Conservation (phyloP, 2,888 invertebrate species). For the Drosophila hamatofila region DNA sequence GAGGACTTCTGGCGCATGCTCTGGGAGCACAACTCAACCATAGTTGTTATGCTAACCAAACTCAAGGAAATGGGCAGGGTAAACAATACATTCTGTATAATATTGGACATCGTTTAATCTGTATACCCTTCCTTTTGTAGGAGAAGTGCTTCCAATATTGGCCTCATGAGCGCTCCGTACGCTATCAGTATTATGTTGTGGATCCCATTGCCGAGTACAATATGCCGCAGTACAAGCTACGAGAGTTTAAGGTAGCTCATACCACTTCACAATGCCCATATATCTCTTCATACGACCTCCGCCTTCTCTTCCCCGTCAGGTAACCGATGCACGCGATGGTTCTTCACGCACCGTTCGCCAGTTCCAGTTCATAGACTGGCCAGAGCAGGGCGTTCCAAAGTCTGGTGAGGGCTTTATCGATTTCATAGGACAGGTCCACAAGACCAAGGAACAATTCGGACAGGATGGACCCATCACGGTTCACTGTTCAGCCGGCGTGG, state of each 20-base stretch:
- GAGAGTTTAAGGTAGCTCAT: constrained; percentile 94
- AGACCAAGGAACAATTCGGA: constrained; percentile 99
- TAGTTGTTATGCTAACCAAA: constrained; percentile 99
- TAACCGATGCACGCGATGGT: constrained; percentile 98
- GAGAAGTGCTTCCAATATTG: constrained; percentile 99
- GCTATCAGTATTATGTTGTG: constrained; percentile 99
- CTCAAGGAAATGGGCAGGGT: constrained; percentile 98
- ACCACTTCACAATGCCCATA: no score
- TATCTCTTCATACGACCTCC: no score
- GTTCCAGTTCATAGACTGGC: constrained; percentile 99
- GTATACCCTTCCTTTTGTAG: constrained; percentile 86
- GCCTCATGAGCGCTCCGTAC: constrained; percentile 98
- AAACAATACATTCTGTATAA: constrained; percentile 83
- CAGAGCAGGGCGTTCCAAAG: constrained; percentile 98
- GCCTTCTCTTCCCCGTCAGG: constrained; percentile 84
- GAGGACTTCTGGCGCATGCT: constrained; percentile 99
- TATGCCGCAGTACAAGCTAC: constrained; percentile 99
- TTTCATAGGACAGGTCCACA: constrained; percentile 99
- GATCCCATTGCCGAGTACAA: constrained; percentile 99
- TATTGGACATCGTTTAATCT: not conserved
- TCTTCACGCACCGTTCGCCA: constrained; percentile 97
- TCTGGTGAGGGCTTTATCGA: constrained; percentile 99
- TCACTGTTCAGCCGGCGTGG: constrained; percentile 99
- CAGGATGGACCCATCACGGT: constrained; percentile 99
- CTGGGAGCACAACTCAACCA: constrained; percentile 99